Evolutionary conservation across 2,797 vertebrate species (phyloP).

Genomic region (Sebastes hubbsi): DNA sequence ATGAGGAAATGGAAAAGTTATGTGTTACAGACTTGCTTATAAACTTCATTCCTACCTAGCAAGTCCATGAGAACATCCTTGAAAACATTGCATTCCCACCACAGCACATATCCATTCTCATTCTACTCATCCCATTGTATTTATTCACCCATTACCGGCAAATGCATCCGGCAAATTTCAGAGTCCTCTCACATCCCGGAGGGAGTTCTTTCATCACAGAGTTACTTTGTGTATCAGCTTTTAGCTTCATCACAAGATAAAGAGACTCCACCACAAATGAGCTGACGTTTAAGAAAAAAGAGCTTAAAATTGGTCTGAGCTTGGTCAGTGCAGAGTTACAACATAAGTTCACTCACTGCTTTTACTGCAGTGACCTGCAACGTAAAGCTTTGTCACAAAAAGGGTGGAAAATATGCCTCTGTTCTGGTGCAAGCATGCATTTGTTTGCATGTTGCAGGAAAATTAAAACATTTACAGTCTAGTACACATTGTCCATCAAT

Average conservation of each 20-base stretch:
- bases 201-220: conserved; percentile 36
- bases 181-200: conserved; percentile 22
- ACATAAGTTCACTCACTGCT: neutral
- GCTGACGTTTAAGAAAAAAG: conserved; percentile 23
- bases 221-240: conserved; percentile 23
- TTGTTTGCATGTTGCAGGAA: neutral
- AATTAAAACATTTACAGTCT: neutral
- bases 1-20: neutral
- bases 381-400: neutral
- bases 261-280: conserved; percentile 11
- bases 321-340: neutral
- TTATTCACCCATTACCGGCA: conserved; percentile 51
- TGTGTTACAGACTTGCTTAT: neutral
- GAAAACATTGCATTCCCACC: neutral
- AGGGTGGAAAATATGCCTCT: neutral
- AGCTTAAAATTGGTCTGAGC: conserved; percentile 14
- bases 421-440: neutral
- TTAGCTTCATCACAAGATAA: conserved; percentile 34
- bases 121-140: conserved; percentile 39
- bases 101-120: conserved; percentile 27
- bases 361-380: neutral
- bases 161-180: conserved; percentile 26
- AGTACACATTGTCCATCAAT: neutral
- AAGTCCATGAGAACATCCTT: neutral
- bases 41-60: neutral